A percentile compares a stretch with the other conserved stretches of the same genome.
Conservation (phyloP, 2,888 invertebrate species). For the Calameuta pallipes region DNA sequence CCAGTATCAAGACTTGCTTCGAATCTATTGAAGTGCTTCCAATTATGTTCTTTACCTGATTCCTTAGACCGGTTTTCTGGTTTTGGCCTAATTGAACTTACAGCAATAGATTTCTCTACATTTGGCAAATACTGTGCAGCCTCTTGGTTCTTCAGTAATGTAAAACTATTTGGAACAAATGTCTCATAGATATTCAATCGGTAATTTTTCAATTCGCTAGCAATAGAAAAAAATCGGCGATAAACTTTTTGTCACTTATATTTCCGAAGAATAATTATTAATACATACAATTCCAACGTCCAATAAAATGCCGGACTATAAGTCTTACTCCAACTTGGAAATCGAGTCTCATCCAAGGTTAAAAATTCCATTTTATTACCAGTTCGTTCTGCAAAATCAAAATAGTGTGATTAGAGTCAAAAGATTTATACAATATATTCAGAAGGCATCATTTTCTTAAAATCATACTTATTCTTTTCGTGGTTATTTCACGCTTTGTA, state of each 20-base stretch:
- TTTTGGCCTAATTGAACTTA: conserved; percentile 11
- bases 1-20: conserved; percentile 61
- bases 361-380: conserved; percentile 27
- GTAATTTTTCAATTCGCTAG: conserved; percentile 54
- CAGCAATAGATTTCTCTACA: conserved; percentile 68
- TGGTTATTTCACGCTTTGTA: background rate
- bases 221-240: conserved; percentile 22
- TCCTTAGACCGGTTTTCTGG: conserved; percentile 38
- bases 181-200: conserved; percentile 63
- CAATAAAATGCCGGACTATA: conserved; percentile 45
- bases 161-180: conserved; percentile 59
- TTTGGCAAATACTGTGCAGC: conserved; percentile 69
- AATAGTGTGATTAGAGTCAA: background rate
- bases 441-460: background rate
- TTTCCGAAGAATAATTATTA: conserved; percentile 6
- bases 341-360: conserved; percentile 10
- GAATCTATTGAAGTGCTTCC: conserved; percentile 67
- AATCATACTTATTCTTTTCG: background rate
- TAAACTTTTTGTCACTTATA: conserved; percentile 53
- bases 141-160: conserved; percentile 62
- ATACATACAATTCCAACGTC: conserved; percentile 58
- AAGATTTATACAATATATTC: background rate
- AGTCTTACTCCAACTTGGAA: conserved; percentile 10
- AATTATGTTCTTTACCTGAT: conserved; percentile 47
- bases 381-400: background rate